Conservation (phyloP, 2,797 vertebrate genomes). For the Ptychadena robeensis region DNA sequence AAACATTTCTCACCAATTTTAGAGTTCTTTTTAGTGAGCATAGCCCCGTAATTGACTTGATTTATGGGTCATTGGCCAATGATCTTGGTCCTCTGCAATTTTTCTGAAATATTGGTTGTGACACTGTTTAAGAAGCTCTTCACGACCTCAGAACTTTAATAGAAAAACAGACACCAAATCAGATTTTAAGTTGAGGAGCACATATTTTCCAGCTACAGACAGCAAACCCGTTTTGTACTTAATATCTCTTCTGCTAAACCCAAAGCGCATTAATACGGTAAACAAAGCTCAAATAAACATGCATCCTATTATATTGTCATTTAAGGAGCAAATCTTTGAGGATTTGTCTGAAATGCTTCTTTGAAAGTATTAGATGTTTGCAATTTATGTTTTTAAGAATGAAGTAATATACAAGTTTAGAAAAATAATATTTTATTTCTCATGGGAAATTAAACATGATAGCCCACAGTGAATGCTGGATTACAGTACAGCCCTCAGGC, state of each 20-base stretch:
- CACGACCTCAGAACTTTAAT: slow-evolving; percentile 45
- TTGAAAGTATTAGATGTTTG: background rate
- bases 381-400: slow-evolving; percentile 3
- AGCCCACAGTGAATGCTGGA: too few species aligned
- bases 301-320: background rate
- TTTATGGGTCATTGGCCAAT: slow-evolving; percentile 58
- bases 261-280: slow-evolving; percentile 14
- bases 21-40: slow-evolving; percentile 43
- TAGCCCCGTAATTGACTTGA: slow-evolving; percentile 52
- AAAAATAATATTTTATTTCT: background rate
- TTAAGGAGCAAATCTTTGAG: background rate
- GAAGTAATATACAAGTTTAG: background rate
- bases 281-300: slow-evolving; percentile 10
- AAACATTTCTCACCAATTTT: slow-evolving; percentile 55
- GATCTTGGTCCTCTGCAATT: slow-evolving; percentile 38
- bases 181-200: slow-evolving; percentile 36
- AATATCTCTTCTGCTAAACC: background rate
- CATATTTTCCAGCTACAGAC: slow-evolving; percentile 30
- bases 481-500: too few species aligned
- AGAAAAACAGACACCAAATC: slow-evolving; percentile 46
- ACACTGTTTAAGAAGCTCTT: slow-evolving; percentile 44
- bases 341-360: slow-evolving; percentile 1
- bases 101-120: slow-evolving; percentile 47
- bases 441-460: background rate
- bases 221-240: slow-evolving; percentile 10